phyloP scores from a whole-genome alignment of 2,888 invertebrate genomes.

The Tigriopus californicus region DNA sequence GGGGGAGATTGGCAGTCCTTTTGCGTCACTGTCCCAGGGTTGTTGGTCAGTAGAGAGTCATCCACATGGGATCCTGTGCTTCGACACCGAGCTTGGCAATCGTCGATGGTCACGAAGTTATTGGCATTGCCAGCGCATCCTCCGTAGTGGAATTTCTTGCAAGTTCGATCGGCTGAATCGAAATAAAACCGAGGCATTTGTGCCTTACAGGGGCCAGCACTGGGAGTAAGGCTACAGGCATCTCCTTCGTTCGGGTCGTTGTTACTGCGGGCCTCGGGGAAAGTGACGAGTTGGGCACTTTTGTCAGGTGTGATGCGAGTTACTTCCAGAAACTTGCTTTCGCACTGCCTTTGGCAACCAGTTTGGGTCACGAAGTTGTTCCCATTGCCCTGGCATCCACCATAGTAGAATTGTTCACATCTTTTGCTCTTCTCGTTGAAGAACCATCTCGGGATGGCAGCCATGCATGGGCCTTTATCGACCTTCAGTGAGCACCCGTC shows the following conservation, averaged over 20 bases:
- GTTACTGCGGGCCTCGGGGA: too few species aligned
- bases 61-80: too few species aligned
- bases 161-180: neutral
- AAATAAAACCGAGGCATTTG: neutral
- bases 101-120: neutral
- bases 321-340: neutral
- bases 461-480: conserved; percentile 1
- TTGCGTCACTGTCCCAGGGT: too few species aligned
- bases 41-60: too few species aligned
- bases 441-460: neutral
- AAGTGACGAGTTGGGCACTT: too few species aligned
- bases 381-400: neutral
- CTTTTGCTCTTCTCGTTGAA: neutral
- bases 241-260: too few species aligned
- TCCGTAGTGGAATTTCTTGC: neutral
- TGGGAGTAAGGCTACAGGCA: too few species aligned
- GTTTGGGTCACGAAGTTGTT: neutral
- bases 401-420: neutral
- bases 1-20: neutral
- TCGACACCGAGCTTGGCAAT: neutral
- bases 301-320: too few species aligned
- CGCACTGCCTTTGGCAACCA: neutral
- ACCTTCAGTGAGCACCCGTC: too few species aligned
- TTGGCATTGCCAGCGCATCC: neutral
- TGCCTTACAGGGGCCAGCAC: neutral